phyloP scores from a whole-genome alignment of 2,113 vertebrate genomes.

The Daboia siamensis region DNA sequence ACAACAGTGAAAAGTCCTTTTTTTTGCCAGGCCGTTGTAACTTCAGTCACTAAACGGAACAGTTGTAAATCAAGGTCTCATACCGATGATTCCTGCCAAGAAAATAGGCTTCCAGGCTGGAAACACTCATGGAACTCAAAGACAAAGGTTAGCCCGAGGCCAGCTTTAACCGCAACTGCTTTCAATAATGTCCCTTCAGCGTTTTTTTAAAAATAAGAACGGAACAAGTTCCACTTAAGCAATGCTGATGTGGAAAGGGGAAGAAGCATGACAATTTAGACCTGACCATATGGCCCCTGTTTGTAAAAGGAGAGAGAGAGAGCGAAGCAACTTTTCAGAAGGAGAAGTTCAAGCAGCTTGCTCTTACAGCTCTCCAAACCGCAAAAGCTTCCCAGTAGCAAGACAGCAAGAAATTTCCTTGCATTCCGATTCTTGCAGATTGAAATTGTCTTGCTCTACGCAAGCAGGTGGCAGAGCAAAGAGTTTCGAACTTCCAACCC shows the following conservation, averaged over 20 bases:
- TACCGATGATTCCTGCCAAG: neutral
- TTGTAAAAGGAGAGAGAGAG: neutral
- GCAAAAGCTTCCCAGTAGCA: neutral
- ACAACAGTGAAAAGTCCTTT: neutral
- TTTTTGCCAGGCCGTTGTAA: neutral
- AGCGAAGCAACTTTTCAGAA: neutral
- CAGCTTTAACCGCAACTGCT: neutral
- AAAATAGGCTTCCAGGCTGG: neutral
- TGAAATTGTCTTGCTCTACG: neutral
- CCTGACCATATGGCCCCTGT: neutral
- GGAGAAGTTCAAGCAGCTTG: neutral
- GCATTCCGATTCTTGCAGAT: neutral
- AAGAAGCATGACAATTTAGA: neutral
- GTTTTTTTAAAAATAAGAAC: neutral
- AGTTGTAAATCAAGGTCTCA: neutral
- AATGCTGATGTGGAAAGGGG: neutral
- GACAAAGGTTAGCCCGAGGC: neutral
- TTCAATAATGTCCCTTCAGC: neutral
- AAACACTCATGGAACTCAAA: neutral
- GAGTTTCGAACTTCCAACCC: neutral
- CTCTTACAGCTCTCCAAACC: neutral
- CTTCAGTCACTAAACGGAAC: neutral
- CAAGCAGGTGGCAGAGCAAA: neutral
- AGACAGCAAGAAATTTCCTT: neutral
- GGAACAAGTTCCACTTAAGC: neutral